Base-by-base conservation (phyloP, 2,888 invertebrate genomes). In the Augiades crinisus region DNA sequence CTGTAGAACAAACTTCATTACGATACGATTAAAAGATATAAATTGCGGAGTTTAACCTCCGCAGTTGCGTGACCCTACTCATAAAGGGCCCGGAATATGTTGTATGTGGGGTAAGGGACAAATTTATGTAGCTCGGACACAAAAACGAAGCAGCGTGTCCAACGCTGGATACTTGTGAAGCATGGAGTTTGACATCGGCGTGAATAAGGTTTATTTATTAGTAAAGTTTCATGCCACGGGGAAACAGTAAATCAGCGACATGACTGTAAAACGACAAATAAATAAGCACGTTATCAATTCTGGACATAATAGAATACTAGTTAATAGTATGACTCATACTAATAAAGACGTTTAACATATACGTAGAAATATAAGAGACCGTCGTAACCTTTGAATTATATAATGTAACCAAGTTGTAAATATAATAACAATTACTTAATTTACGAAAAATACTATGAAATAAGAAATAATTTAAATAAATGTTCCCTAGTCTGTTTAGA, bases 131-230 rank as follows among this genome's bases (percentile, higher is more conserved):
- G 64, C 62, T 59, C 60, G 62, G 64, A 71, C 73, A 78, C 83
- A 86, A 85, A 87, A 86, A 84, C 75, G 72, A 61, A 65, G 72
- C 60, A 62, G 61, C 68, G 64, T 64, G 70, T 78, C 75, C 74
- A 75, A 74, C 71, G 69, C 63, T 60, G 68, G 78, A 84, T 83
- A 85, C 81, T 82, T 72, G 75, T 70, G 73, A 71, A 72, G 72
- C 77, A 70, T 78, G 72, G 78, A 84, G 75, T 84, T 81, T 81
- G 86, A 84, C 85, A 74, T 78, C 75, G 76, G 81, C 75, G 68
- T 74, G 79, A 80, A 81, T 81, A 83, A 75, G 81, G 82, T 78
- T 85, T 85, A 87, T 88, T 86, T 87, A 88, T 88, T 84, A 79
- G 76, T 58, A 82, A 87, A 88, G 81, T 88, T 87, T 71, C 68